Evolutionary conservation across 2,888 invertebrate species (phyloP).

Genomic region (Neelides folsomi): DNA sequence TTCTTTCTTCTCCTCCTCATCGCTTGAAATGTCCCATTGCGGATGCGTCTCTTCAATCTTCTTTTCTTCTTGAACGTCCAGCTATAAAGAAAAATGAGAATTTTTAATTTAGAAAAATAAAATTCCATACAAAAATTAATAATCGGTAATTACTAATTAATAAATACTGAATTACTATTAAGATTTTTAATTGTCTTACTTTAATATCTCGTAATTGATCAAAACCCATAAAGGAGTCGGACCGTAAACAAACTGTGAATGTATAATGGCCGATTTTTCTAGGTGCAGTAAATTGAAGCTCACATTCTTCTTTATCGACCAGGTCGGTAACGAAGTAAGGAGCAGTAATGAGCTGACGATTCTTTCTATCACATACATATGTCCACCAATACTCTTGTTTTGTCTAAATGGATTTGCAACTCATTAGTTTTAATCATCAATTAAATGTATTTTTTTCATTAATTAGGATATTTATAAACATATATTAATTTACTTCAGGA

Average conservation of each 20-base stretch:
- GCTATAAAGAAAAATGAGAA: slow-evolving; percentile 40
- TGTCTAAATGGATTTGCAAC: slow-evolving; percentile 40
- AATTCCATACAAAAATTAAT: slow-evolving; percentile 3
- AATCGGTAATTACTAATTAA: background rate
- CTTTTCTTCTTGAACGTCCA: slow-evolving; percentile 93
- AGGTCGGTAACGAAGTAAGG: slow-evolving; percentile 90
- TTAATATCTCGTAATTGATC: slow-evolving; percentile 91
- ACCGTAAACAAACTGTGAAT: slow-evolving; percentile 80
- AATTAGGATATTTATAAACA: background rate
- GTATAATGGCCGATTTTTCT: slow-evolving; percentile 82
- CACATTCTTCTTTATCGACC: slow-evolving; percentile 75
- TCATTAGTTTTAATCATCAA: slow-evolving; percentile 1
- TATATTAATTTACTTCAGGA: slow-evolving; percentile 52
- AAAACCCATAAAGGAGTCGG: slow-evolving; percentile 94
- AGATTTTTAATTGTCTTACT: slow-evolving; percentile 39
- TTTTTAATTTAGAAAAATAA: background rate
- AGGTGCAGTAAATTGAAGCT: slow-evolving; percentile 93
- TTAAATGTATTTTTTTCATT: background rate
- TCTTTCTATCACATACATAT: slow-evolving; percentile 91
- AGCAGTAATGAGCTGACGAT: slow-evolving; percentile 75
- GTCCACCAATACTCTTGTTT: slow-evolving; percentile 99
- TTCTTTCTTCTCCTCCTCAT: slow-evolving; percentile 63
- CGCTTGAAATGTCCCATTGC: slow-evolving; percentile 95
- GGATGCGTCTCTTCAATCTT: slow-evolving; percentile 76
- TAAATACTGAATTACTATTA: background rate